Conservation (phyloP, 2,797 vertebrate species). For the Mus minutoides region DNA sequence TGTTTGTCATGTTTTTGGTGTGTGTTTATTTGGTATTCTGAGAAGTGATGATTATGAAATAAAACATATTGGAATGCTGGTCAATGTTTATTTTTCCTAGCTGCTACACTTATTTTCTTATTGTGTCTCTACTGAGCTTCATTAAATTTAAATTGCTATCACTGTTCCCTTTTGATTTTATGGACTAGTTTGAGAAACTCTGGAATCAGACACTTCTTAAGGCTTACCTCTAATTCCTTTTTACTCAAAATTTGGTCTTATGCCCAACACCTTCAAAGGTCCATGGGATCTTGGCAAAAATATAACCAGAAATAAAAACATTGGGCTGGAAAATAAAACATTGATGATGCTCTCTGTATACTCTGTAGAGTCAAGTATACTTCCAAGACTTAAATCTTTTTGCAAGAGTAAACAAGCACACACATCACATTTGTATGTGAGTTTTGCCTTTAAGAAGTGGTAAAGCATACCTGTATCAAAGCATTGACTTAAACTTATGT, state of each 20-base stretch:
- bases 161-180: background rate
- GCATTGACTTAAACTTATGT: background rate
- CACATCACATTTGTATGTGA: background rate
- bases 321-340: background rate
- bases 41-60: background rate
- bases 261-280: background rate
- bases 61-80: background rate
- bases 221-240: slow-evolving; percentile 6
- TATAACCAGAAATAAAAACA: background rate
- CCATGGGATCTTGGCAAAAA: background rate
- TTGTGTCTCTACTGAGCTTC: background rate
- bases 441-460: background rate
- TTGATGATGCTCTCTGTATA: background rate
- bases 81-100: background rate
- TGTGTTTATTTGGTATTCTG: background rate
- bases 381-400: background rate
- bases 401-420: background rate
- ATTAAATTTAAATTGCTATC: background rate
- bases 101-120: background rate
- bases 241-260: background rate
- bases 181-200: background rate
- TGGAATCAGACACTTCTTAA: background rate
- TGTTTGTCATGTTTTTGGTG: background rate
- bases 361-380: background rate
- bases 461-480: background rate